Percentiles rank a stretch among this genome's conserved stretches.
Conservation (phyloP, 2,888 invertebrate species). For the Habroteleia sp. region DNA sequence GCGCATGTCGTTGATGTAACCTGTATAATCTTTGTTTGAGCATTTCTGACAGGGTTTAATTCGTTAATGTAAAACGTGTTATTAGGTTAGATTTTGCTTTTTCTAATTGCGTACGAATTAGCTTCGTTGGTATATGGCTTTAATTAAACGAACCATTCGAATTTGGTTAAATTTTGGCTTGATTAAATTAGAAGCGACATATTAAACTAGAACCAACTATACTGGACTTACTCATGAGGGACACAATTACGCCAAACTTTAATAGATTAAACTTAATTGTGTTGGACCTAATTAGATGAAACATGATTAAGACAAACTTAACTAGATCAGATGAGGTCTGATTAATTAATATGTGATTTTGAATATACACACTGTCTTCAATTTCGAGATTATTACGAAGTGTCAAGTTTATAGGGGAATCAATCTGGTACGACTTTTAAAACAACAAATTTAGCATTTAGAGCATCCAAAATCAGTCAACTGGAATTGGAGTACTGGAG, state of each 20-base stretch:
- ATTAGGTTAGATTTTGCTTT: background rate
- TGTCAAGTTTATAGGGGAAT: too few relatives aligned
- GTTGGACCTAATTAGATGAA: conserved; percentile 37
- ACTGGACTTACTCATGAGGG: conserved; percentile 32
- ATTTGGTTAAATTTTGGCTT: conserved; percentile 28
- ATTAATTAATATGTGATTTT: conserved; percentile 19
- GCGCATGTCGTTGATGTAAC: conserved; percentile 27
- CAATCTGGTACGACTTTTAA: too few relatives aligned
- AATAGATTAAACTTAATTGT: conserved; percentile 52
- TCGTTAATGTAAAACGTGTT: background rate
- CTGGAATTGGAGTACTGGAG: too few relatives aligned
- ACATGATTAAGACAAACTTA: conserved; percentile 36
- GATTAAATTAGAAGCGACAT: conserved; percentile 36
- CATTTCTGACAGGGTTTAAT: background rate
- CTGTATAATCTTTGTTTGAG: conserved; percentile 29
- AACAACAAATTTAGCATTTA: too few relatives aligned
- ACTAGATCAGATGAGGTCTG: conserved; percentile 28
- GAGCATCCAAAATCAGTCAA: too few relatives aligned
- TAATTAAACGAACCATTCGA: conserved; percentile 12
- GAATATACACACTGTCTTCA: too few relatives aligned
- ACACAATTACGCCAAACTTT: conserved; percentile 41
- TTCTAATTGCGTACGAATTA: conserved; percentile 4
- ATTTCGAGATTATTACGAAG: too few relatives aligned
- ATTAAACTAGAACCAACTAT: conserved; percentile 33
- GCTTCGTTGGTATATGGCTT: background rate